Evolutionary conservation across 2,888 invertebrate genomes (phyloP), one percentile per base, ranked within the genome.

Genomic region (Coelopa pilipes): DNA sequence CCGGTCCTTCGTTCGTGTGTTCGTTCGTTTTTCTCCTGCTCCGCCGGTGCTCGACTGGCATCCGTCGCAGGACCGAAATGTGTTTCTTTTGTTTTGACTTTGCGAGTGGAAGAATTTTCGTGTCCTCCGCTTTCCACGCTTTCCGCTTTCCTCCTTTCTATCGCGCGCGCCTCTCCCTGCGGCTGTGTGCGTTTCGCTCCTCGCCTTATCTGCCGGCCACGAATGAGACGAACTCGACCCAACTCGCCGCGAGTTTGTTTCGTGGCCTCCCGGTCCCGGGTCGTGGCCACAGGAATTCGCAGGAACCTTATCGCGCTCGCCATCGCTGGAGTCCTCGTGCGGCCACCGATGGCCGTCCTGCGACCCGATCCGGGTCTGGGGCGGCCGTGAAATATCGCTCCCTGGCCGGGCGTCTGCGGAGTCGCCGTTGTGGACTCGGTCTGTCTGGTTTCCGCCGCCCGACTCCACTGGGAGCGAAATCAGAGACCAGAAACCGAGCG

Each of bases 51-150:
- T 57, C 53, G 53, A 53, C 50, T 67, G 15, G 21, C n/a, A 34
- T 19, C 10, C 9, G 24, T n/a, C n/a, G n/a, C n/a, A n/a, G 34
- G 34, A 34, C 11, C 45, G 21, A 70, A 70, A 70, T 70, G 59
- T 60, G 49, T 70, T 70, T 60, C 70, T 70, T 70, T 70, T 60
- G 24, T 70, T 70, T 60, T 60, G 70, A 17, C 47, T 69, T 69
- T 45, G 69, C 49, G 45, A 57, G 34, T 70, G 62, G 53, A 70
- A 70, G 45, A 50, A 70, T 34, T 34, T 7, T 34, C 62, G 9
- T 24, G 49, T 21, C n/a, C 60, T 70, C 60, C 49, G n/a, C 17
- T 57, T 19, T 60, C 17, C 60, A 13, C 24, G 7, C 49, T 70
- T 59, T 60, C 24, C 46, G 59, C 19, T 60, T 49, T 34, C 60